Conservation (phyloP, 2,888 invertebrate species). For the Gnatocerus cornutus region DNA sequence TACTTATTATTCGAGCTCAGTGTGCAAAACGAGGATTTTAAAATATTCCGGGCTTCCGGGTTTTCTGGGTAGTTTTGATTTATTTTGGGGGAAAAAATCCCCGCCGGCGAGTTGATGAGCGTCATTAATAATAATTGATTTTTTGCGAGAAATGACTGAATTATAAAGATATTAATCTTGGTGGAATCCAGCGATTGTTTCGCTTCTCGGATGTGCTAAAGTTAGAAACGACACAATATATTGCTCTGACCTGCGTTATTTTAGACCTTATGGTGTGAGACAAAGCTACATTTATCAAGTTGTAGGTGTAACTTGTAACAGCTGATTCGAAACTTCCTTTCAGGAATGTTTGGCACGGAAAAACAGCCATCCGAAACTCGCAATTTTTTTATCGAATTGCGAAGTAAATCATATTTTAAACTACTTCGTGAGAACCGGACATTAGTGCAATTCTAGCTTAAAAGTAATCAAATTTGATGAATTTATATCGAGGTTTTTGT, state of each 20-base stretch:
- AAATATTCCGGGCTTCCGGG: conserved; percentile 23
- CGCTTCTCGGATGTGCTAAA: conserved; percentile 24
- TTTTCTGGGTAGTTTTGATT: conserved; percentile 16
- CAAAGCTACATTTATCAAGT: conserved; percentile 31
- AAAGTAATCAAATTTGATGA: conserved; percentile 43
- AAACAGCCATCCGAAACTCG: conserved; percentile 12
- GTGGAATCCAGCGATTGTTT: conserved; percentile 17
- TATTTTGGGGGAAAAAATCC: conserved; percentile 3
- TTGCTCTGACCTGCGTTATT: conserved; percentile 28
- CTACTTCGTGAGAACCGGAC: conserved; percentile 27
- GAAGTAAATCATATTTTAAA: conserved; percentile 21
- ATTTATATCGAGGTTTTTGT: conserved; percentile 37
- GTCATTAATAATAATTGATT: neutral
- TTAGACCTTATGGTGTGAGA: conserved; percentile 31
- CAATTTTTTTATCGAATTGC: conserved; percentile 10
- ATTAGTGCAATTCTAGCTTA: conserved; percentile 20
- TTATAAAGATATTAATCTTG: conserved; percentile 32
- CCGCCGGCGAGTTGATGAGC: neutral
- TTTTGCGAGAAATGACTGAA: conserved; percentile 19
- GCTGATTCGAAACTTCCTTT: conserved; percentile 30
- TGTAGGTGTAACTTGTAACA: conserved; percentile 37
- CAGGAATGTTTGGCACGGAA: conserved; percentile 26
- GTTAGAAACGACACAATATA: conserved; percentile 33
- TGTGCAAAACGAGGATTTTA: conserved; percentile 29
- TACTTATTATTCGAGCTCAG: conserved; percentile 39